Evolutionary conservation across 1,140 invertebrate genomes (phyloP).

Genomic region (Contarinia nasturtii): DNA sequence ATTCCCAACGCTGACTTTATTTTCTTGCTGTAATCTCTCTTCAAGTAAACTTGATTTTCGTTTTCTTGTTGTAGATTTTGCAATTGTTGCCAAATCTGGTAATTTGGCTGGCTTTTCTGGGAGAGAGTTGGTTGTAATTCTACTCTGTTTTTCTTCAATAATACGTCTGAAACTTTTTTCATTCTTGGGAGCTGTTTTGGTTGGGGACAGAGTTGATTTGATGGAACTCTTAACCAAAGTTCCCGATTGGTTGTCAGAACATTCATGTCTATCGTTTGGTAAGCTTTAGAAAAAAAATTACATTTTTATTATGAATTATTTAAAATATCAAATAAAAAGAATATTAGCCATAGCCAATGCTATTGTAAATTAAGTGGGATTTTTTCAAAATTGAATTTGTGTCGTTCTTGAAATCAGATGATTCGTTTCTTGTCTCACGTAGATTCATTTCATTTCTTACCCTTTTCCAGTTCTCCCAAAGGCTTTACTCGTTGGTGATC

Average conservation of each 20-base stretch:
- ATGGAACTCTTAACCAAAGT: neutral
- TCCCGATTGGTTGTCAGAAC: neutral
- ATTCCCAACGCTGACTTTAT: too few species aligned
- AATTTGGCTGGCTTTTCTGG: neutral
- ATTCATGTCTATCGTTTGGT: neutral
- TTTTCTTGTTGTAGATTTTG: neutral
- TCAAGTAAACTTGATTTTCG: neutral
- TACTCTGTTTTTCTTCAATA: too few species aligned
- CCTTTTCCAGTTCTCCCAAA: neutral
- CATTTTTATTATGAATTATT: too few species aligned
- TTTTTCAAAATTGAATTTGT: too few species aligned
- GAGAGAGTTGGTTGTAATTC: neutral
- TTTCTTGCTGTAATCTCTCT: neutral
- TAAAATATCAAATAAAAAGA: too few species aligned
- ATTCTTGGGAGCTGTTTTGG: slow-evolving; percentile 20
- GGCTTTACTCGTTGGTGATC: slow-evolving; percentile 14
- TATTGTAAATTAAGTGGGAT: too few species aligned
- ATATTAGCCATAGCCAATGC: too few species aligned
- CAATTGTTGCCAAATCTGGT: neutral
- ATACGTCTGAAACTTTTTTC: too few species aligned
- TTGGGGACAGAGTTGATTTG: slow-evolving; percentile 1
- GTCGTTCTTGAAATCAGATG: too few species aligned
- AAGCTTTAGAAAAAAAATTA: neutral
- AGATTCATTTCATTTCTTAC: too few species aligned
- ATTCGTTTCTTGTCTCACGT: too few species aligned